Evolutionary conservation across 53 echinoderm and acorn worm species (phyloP), one percentile per base, ranked within the genome.

Genomic region (Paelopatides confundens): DNA sequence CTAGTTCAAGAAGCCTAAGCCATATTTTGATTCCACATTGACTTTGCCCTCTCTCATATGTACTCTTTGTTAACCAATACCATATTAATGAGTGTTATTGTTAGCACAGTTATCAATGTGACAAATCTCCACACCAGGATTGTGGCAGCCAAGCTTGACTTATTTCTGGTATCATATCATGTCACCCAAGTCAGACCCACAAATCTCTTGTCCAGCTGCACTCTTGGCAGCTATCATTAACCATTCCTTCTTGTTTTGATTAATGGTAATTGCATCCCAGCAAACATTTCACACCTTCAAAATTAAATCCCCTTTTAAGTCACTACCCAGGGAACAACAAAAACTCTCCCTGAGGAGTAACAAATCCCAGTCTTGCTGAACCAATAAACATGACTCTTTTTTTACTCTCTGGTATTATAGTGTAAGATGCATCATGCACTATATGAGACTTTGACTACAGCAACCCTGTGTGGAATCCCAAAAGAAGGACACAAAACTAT

Each of bases 221-320:
- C 39, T n/a, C 28, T 39, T 43, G 74, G 40, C 46, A 24, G 74
- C 26, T 43, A 39, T 74, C 74, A 74, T 46, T 74, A 74, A 74
- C 74, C 74, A 74, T 74, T 46, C 74, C 74, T 74, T 27, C 74
- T 74, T 74, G 74, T 74, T 74, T 74, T 74, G 74, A 74, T 74
- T 74, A 74, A 74, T 74, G 46, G 74, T 74, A 74, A 74, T 74
- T 74, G 74, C 29, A 74, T 74, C 74, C 74, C 58, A 43, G 39
- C 74, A 74, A 74, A 74, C 74, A 74, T 46, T 74, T 74, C 74
- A 74, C 74, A 74, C 74, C 74, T 74, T 74, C 74, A 74, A 74
- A 74, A 74, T 74, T 74, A 74, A 74, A 74, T 74, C 74, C 74
- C 46, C 58, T 23, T 37, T 74, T 74, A 74, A 74, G 74, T 74